Percentiles rank a stretch among this genome's conserved stretches.
These are phyloP conservation scores for Hydrolagus affinis DNA, from an alignment of 2,113 vertebrate genomes.

Conservation along the genomic window DNA sequence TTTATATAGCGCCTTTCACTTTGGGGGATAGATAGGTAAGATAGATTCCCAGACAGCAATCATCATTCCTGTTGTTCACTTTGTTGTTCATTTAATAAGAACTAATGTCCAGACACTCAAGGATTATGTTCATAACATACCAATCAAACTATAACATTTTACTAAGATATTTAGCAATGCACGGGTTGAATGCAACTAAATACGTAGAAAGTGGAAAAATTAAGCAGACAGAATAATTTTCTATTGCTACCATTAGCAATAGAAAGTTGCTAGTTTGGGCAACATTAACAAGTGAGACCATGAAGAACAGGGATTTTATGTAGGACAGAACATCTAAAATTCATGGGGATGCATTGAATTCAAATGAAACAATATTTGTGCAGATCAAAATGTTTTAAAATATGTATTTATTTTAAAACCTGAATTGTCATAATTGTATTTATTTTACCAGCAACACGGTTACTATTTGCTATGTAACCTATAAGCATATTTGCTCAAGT, in stretches of 20 bases:
- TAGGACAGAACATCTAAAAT: not conserved
- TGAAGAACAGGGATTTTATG: not conserved
- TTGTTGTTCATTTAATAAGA: no score
- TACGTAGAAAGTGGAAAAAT: not conserved
- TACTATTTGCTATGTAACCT: not conserved
- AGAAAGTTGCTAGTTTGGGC: no score
- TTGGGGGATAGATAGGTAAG: no score
- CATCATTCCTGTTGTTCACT: no score
- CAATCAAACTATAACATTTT: not conserved
- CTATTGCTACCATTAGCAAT: not conserved
- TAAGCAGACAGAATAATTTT: not conserved
- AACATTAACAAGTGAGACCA: not conserved
- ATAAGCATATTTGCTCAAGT: not conserved
- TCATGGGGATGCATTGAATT: not conserved
- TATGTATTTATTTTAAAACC: not conserved
- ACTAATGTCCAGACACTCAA: no score
- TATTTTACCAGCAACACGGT: no score
- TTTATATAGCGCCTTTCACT: no score
- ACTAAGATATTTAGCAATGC: not conserved
- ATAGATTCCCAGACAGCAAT: no score
- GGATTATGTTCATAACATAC: no score
- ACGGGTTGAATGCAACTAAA: not conserved
- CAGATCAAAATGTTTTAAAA: not conserved
- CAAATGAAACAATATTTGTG: not conserved
- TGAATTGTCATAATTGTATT: no score